Evolutionary conservation across 23 tunicate genomes (phyloP).

Genomic region (Corella eumyota): DNA sequence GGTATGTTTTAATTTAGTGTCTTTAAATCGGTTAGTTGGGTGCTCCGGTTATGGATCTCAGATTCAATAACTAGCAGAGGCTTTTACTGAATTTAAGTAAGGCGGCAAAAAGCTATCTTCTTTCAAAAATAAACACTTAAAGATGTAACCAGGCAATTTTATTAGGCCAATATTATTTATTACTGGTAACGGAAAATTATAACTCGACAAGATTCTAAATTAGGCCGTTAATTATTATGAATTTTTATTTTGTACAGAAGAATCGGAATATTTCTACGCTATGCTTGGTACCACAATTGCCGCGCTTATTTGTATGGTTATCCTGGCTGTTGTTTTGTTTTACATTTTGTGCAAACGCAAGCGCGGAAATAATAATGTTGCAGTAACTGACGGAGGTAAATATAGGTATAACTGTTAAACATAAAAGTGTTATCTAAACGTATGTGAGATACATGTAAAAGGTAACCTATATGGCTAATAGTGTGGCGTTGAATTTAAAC

Average conservation of each 20-base stretch:
- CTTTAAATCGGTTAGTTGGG: conserved; percentile 3
- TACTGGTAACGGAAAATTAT: no score
- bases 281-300: conserved; percentile 25
- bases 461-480: no score
- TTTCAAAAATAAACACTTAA: no score
- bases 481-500: no score
- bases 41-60: not conserved
- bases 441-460: not conserved
- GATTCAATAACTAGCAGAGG: not conserved
- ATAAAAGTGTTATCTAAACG: not conserved
- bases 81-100: no score
- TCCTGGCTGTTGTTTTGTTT: conserved; percentile 29
- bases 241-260: no score
- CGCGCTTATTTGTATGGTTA: conserved; percentile 12
- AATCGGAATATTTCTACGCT: conserved; percentile 23
- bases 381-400: not conserved
- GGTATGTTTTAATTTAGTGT: not conserved
- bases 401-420: not conserved
- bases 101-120: not conserved
- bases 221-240: no score
- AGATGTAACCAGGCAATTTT: no score
- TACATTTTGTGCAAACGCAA: conserved; percentile 16
- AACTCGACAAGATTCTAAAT: no score
- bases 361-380: not conserved
- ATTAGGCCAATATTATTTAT: no score